Evolutionary conservation across 2,113 vertebrate genomes (phyloP).

Genomic region (Pipra filicauda): DNA sequence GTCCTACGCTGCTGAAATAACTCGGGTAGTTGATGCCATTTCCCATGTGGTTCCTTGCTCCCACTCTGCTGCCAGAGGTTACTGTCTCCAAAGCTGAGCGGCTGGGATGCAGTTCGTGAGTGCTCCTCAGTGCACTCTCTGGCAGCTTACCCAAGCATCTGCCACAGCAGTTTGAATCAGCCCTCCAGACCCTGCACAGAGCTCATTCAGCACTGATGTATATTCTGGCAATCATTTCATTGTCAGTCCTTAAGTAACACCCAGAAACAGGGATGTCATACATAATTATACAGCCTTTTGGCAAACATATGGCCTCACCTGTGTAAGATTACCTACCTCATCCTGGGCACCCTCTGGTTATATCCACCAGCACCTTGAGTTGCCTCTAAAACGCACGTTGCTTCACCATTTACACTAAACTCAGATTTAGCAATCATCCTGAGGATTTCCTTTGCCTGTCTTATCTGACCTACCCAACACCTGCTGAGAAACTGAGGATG

Average conservation of each 20-base stretch:
- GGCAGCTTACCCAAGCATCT: neutral
- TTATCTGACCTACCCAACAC: neutral
- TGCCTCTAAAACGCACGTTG: neutral
- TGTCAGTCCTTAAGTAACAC: too few species aligned
- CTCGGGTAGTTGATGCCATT: neutral
- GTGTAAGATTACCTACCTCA: too few species aligned
- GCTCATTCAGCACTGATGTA: neutral
- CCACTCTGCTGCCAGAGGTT: neutral
- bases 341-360: neutral
- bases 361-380: neutral
- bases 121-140: neutral
- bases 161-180: neutral
- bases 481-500: neutral
- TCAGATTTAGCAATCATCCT: neutral
- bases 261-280: accelerated
- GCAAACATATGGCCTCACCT: neutral
- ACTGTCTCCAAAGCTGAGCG: accelerated
- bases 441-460: neutral
- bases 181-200: neutral
- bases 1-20: neutral
- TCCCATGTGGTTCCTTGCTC: neutral
- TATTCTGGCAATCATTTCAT: neutral
- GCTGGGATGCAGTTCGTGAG: neutral
- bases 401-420: neutral
- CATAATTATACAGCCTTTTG: accelerated